These are phyloP conservation scores for Andricus grossulariae DNA, from an alignment of 1,140 invertebrate species.

Conservation along the genomic window DNA sequence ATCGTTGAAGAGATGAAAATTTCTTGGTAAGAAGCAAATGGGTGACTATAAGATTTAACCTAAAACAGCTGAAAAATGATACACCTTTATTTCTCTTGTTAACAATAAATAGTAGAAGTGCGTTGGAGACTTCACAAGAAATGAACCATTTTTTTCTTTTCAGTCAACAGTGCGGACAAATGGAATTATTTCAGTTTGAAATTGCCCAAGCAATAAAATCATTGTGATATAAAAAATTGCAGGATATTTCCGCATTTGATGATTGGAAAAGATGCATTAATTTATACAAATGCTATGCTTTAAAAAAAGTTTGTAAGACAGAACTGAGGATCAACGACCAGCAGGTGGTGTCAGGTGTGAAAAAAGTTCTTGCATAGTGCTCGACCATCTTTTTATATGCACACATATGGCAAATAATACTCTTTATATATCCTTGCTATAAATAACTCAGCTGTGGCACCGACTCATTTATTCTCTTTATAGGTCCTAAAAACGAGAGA, in stretches of 20 bases:
- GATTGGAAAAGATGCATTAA: too few species aligned
- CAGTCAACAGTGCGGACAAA: too few species aligned
- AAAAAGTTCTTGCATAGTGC: not conserved
- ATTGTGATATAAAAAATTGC: too few species aligned
- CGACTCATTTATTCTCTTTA: constrained; percentile 38
- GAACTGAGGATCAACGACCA: too few species aligned
- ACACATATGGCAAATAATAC: constrained; percentile 44
- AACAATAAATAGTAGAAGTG: not conserved
- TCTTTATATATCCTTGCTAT: constrained; percentile 46
- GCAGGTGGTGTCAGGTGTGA: too few species aligned
- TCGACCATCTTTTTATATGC: not conserved
- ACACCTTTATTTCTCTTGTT: not conserved
- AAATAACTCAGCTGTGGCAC: constrained; percentile 48
- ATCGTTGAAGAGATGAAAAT: not conserved
- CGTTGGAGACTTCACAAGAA: not conserved
- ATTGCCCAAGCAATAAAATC: too few species aligned
- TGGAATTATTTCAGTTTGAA: too few species aligned
- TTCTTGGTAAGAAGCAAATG: constrained; percentile 16
- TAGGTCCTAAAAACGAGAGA: not conserved
- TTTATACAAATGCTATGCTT: too few species aligned
- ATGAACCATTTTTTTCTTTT: too few species aligned
- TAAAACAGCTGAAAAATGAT: constrained; percentile 28
- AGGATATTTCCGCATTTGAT: too few species aligned
- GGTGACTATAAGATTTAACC: constrained; percentile 10
- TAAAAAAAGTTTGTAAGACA: too few species aligned